A percentile compares a stretch with the other conserved stretches of the same genome.
phyloP scores from a whole-genome alignment of 2,888 invertebrate genomes.

The Campopleginae sp. region DNA sequence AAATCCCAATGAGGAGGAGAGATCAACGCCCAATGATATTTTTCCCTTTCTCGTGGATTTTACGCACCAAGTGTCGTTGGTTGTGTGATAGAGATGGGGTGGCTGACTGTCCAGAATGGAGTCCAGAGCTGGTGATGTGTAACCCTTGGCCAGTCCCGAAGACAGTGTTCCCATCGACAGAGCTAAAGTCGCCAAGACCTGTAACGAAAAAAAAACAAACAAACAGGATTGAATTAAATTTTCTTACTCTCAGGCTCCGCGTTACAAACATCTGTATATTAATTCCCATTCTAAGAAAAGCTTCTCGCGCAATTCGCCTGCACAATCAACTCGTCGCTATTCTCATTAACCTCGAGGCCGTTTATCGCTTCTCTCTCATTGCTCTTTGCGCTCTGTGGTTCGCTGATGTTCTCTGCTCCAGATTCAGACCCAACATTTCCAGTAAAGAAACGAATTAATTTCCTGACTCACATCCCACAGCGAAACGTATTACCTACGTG shows the following conservation, averaged over 20 bases:
- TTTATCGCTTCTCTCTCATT: conserved; percentile 41
- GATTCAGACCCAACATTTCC: conserved; percentile 34
- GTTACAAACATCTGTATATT: background rate
- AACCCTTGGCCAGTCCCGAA: conserved; percentile 92
- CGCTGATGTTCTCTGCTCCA: conserved; percentile 26
- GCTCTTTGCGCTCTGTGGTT: conserved; percentile 13
- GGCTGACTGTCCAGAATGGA: conserved; percentile 89
- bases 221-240: background rate
- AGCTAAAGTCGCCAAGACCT: conserved; percentile 92
- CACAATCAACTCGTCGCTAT: conserved; percentile 49
- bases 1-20: background rate
- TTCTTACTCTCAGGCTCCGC: background rate
- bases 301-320: conserved; percentile 40
- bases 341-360: conserved; percentile 51
- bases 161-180: conserved; percentile 92
- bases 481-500: background rate
- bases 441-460: conserved; percentile 60
- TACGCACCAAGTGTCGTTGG: conserved; percentile 81
- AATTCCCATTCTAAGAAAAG: conserved; percentile 16
- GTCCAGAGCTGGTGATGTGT: conserved; percentile 93
- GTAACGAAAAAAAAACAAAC: conserved; percentile 69
- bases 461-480: conserved; percentile 17
- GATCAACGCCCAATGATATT: background rate
- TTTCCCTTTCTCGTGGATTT: background rate
- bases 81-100: conserved; percentile 80